Evolutionary conservation across 2,888 invertebrate genomes (phyloP).

Genomic region (Rotaria macrura): DNA sequence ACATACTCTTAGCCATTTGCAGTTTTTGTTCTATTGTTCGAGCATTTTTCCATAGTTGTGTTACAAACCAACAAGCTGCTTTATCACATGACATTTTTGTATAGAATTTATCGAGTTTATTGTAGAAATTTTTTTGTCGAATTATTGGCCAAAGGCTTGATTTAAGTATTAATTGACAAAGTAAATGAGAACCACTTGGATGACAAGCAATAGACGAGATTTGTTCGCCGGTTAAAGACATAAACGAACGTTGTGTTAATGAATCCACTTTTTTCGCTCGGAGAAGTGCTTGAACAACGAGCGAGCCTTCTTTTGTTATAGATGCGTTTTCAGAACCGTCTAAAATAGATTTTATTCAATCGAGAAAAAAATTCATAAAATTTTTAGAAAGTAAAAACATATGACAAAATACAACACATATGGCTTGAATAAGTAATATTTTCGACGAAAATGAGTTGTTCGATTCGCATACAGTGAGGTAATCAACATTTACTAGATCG

Average conservation of each 20-base stretch:
- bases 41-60: not conserved
- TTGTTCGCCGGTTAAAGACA: not conserved
- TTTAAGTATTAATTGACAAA: conserved; percentile 18
- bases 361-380: too few relatives aligned
- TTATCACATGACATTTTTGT: conserved; percentile 3
- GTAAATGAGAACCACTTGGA: conserved; percentile 10
- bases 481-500: too few relatives aligned
- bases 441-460: too few relatives aligned
- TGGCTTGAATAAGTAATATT: too few relatives aligned
- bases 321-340: not conserved
- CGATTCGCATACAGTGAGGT: too few relatives aligned
- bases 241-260: not conserved
- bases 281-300: not conserved
- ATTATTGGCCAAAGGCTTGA: not conserved
- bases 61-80: not conserved
- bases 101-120: not conserved
- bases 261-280: conserved; percentile 2
- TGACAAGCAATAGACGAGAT: not conserved
- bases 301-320: not conserved
- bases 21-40: not conserved
- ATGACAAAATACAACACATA: too few relatives aligned
- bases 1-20: not conserved
- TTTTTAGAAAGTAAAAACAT: too few relatives aligned
- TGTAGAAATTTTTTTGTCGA: not conserved
- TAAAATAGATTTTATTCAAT: not conserved